These are phyloP conservation scores for Galago senegalensis DNA, from an alignment of 2,797 vertebrate species.

Conservation along the genomic window DNA sequence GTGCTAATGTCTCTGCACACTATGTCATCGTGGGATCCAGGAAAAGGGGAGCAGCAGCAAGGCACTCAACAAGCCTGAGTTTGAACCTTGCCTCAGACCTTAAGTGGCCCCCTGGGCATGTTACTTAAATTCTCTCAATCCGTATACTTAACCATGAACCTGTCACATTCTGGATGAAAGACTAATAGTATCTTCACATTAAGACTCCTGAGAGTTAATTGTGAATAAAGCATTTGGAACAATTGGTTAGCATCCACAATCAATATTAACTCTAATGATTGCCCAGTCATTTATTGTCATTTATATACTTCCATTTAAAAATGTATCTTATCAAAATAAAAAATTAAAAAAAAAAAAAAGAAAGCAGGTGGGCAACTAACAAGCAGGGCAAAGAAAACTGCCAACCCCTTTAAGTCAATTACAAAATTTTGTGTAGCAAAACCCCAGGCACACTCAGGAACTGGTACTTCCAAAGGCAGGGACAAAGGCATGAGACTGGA, in stretches of 20 bases:
- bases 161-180: background rate
- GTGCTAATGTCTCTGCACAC: background rate
- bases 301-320: slow-evolving; percentile 10
- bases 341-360: background rate
- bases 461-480: background rate
- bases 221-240: background rate
- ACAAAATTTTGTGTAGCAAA: slow-evolving; percentile 12
- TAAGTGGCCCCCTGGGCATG: background rate
- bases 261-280: background rate
- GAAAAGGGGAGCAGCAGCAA: background rate
- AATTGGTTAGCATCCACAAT: background rate
- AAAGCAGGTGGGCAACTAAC: background rate
- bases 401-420: background rate
- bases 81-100: background rate
- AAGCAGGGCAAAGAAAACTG: background rate
- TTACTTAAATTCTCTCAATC: background rate
- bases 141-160: background rate
- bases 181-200: background rate
- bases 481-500: background rate
- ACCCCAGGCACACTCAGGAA: background rate
- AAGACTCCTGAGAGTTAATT: background rate
- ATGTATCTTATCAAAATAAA: background rate
- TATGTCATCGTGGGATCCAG: rapidly evolving
- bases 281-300: background rate
- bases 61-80: too few species aligned